Percentiles rank a stretch among this genome's conserved stretches.
Evolutionary conservation across 2,888 invertebrate genomes (phyloP).

Genomic region (Malachius bipustulatus): DNA sequence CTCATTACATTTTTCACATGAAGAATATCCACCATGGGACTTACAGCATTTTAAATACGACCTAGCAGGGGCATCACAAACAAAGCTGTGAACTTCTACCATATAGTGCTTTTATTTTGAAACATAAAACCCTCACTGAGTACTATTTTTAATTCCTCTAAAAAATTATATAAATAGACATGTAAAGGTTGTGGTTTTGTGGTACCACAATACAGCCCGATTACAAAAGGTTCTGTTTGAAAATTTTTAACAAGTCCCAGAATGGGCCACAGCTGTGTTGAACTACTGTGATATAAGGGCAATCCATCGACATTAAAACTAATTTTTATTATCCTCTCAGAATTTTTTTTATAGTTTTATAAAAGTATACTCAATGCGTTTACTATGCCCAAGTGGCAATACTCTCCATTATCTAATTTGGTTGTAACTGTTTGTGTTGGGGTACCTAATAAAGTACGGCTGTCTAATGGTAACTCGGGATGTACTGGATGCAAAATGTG

Average conservation of each 20-base stretch:
- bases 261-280: slow-evolving; percentile 14
- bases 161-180: slow-evolving; percentile 16
- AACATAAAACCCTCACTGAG: slow-evolving; percentile 6
- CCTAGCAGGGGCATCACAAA: slow-evolving; percentile 16
- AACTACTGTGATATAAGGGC: slow-evolving; percentile 13
- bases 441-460: no score
- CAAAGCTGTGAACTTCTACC: slow-evolving; percentile 13
- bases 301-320: slow-evolving; percentile 17
- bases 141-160: slow-evolving; percentile 14
- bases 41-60: slow-evolving; percentile 13
- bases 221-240: slow-evolving; percentile 13
- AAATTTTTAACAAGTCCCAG: slow-evolving; percentile 11
- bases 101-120: slow-evolving; percentile 9
- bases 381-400: no score
- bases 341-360: no score
- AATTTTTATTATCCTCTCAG: no score
- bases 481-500: no score
- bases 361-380: no score
- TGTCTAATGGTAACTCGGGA: no score
- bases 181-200: slow-evolving; percentile 16
- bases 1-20: slow-evolving; percentile 10
- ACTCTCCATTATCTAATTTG: no score
- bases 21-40: slow-evolving; percentile 10
- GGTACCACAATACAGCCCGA: slow-evolving; percentile 17
- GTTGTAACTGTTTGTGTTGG: no score